phyloP scores from a whole-genome alignment of 1,140 invertebrate genomes.

The Drosophila bocki region DNA sequence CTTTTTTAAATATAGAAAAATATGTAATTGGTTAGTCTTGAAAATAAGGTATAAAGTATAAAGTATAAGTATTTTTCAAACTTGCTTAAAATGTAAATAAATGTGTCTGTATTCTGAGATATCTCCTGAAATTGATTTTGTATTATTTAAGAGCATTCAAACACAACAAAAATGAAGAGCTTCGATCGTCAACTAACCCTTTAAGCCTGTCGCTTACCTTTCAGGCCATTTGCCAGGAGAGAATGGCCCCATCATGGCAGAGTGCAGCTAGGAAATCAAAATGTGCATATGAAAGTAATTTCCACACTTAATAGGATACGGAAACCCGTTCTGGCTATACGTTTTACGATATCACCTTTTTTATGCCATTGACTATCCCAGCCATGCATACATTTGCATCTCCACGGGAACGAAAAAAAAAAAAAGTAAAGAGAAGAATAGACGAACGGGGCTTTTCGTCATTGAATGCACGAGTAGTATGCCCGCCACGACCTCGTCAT shows the following conservation, averaged over 20 bases:
- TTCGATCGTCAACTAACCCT: not conserved
- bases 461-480: slow-evolving; percentile 56
- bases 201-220: not conserved
- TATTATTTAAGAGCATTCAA: not conserved
- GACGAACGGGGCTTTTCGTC: slow-evolving; percentile 46
- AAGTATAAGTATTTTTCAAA: not conserved
- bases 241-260: slow-evolving; percentile 23
- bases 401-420: not conserved
- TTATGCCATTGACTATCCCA: slow-evolving; percentile 65
- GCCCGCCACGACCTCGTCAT: slow-evolving; percentile 51
- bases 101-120: not conserved
- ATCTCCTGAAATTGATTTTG: not conserved
- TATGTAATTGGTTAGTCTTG: not conserved
- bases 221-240: slow-evolving; percentile 14
- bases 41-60: not conserved
- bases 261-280: slow-evolving; percentile 76
- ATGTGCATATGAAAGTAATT: slow-evolving; percentile 82
- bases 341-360: slow-evolving; percentile 78
- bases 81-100: not conserved
- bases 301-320: slow-evolving; percentile 81
- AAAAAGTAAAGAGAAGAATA: slow-evolving; percentile 3
- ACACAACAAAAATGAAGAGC: not conserved
- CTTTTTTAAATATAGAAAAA: not conserved
- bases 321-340: slow-evolving; percentile 73
- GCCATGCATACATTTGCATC: slow-evolving; percentile 66